Percentiles rank a stretch among this genome's conserved stretches.
Conservation (phyloP, 37 sponge, comb jelly and placozoan genomes). For the Ephydatia muelleri region DNA sequence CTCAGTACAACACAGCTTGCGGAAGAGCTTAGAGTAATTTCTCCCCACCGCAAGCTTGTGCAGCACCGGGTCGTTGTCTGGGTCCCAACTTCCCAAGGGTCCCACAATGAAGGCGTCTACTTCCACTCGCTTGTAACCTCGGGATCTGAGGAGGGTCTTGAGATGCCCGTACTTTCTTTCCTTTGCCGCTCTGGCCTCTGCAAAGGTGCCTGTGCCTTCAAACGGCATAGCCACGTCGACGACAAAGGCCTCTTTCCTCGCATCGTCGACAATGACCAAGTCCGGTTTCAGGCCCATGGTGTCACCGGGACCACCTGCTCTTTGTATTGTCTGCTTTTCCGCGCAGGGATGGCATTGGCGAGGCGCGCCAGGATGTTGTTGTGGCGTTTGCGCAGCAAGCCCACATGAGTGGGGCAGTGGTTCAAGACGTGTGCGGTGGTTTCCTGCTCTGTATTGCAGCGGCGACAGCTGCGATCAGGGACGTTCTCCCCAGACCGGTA, state of each 20-base stretch:
- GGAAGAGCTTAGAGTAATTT: no score
- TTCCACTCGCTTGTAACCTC: no score
- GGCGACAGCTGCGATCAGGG: not conserved
- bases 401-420: not conserved
- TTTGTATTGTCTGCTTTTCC: not conserved
- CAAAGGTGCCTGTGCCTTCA: no score
- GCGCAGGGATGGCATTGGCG: not conserved
- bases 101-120: no score
- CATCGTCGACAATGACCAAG: not conserved
- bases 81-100: no score
- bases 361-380: not conserved
- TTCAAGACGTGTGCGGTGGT: constrained; percentile 19
- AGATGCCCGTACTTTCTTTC: no score
- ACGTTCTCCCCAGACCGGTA: not conserved
- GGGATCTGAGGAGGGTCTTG: no score
- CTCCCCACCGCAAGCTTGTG: no score
- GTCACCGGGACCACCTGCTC: constrained; percentile 6
- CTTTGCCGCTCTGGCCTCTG: no score
- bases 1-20: no score
- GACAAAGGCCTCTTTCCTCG: not conserved
- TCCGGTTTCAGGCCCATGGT: constrained; percentile 6
- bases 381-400: constrained; percentile 3
- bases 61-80: no score
- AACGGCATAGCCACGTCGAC: constrained; percentile 25
- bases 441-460: not conserved